Base-by-base conservation (phyloP, 2,888 invertebrate species). In the Cyclophora punctaria region DNA sequence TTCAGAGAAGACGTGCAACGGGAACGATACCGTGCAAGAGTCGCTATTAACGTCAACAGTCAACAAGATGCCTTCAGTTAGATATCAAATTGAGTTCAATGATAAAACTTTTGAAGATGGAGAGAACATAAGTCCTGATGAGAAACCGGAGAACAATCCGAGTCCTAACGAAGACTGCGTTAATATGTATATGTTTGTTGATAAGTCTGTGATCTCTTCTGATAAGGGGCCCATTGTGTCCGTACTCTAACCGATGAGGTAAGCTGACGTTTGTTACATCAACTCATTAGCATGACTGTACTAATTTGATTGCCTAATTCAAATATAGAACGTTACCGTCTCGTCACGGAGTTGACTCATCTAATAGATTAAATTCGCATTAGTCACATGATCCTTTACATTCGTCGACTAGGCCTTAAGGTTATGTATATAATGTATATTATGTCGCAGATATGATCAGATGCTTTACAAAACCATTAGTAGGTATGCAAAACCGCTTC, bases 111-210 rank as follows among this genome's bases (percentile, higher is more conserved):
- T 78, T 50, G 80, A 85, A 48, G 71, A 64, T 33, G 64, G 60
- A 45, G 80, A 83, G 44, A 86, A 83, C 58, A 78, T 86, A 56
- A 87, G 87, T 63, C 87, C 87, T 6, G 85, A 86, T 69, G 87
- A 87, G 63, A 87, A 85, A 49, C 84, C 84, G 2, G 85, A 79
- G 59, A 78, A 71, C 47, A 80, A 80, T 47, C 76, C 78, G 47
- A 87, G 84, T 74, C 86, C 82, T 47, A 79, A 74, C 41, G 84
- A 85, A 80, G 84, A 85, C 79, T 81, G 83, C 56, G 75, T 87
- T 62, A 84, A 84, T 68, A 85, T 88, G 87, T 86, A 84, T 60
- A 85, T 86, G 86, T 83, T 86, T 71, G 83, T 77, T 64, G 87
- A 88, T 74, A 86, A 87, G 66, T 71, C 85, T 64, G 71, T 80